A percentile compares a stretch with the other conserved stretches of the same genome.
phyloP scores from a whole-genome alignment of 1,140 invertebrate species.

The Hormaphis cornu region DNA sequence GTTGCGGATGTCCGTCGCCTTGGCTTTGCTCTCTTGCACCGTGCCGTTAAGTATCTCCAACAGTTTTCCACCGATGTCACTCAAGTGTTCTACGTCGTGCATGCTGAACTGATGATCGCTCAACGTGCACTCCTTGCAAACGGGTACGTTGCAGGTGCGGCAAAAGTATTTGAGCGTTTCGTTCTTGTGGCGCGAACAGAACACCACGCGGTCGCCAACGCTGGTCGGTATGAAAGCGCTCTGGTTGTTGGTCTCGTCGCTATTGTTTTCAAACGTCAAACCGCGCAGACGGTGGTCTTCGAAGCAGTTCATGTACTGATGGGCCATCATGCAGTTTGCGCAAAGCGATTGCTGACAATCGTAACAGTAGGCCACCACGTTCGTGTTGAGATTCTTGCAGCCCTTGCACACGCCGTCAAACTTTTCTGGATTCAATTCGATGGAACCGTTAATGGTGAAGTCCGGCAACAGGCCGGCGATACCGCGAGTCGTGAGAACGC shows the following conservation, averaged over 20 bases:
- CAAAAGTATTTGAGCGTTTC: conserved; percentile 87
- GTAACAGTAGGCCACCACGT: conserved; percentile 81
- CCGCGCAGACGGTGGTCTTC: conserved; percentile 85
- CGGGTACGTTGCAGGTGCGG: conserved; percentile 74
- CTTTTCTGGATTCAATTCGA: conserved; percentile 20
- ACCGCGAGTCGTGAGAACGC: conserved; percentile 50
- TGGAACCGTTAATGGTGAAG: conserved; percentile 49
- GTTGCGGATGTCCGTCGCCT: conserved; percentile 72
- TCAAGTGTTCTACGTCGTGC: conserved; percentile 76
- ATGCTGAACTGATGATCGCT: conserved; percentile 74
- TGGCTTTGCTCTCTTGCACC: conserved; percentile 71
- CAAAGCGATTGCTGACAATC: conserved; percentile 93
- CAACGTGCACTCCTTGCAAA: conserved; percentile 88
- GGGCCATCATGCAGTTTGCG: conserved; percentile 92
- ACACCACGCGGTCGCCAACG: conserved; percentile 55
- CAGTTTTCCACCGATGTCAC: conserved; percentile 70
- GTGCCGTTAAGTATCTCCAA: conserved; percentile 69
- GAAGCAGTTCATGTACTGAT: conserved; percentile 97
- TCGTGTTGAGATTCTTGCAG: conserved; percentile 75
- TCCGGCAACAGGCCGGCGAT: conserved; percentile 56
- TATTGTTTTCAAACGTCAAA: conserved; percentile 42
- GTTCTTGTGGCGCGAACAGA: conserved; percentile 73
- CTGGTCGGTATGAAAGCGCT: conserved; percentile 37
- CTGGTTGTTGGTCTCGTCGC: conserved; percentile 40
- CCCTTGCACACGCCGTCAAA: conserved; percentile 62